Percentiles rank a stretch among this genome's conserved stretches.
Evolutionary conservation across 2,113 vertebrate species (phyloP).

Genomic region (Percopsis transmontana): DNA sequence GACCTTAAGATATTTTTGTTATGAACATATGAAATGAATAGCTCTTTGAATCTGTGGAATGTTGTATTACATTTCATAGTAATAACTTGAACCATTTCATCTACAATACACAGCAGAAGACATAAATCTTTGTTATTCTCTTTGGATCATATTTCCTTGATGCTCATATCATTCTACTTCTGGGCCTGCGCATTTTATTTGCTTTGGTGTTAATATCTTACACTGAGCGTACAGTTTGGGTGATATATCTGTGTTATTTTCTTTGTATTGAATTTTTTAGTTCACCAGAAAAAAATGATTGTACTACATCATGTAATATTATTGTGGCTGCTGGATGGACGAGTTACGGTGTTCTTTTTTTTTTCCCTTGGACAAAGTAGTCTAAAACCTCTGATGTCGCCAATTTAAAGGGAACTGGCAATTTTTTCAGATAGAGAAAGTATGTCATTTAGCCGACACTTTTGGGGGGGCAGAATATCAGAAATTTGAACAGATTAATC

Average conservation of each 20-base stretch:
- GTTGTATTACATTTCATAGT: conserved; percentile 2
- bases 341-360: conserved; percentile 48
- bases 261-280: conserved; percentile 43
- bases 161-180: conserved; percentile 26
- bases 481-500: conserved; percentile 24
- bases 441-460: too few relatives aligned
- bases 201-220: conserved; percentile 34
- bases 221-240: conserved; percentile 44
- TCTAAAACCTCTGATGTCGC: conserved; percentile 59
- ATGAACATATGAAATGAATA: not conserved
- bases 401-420: conserved; percentile 67
- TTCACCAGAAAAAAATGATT: conserved; percentile 58
- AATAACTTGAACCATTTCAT: conserved; percentile 23
- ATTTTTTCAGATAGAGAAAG: conserved; percentile 29
- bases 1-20: conserved; percentile 25
- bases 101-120: conserved; percentile 37
- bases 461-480: too few relatives aligned
- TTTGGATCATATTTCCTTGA: conserved; percentile 23
- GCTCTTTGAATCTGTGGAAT: not conserved
- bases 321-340: conserved; percentile 58
- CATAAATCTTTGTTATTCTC: conserved; percentile 21
- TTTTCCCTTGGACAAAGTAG: conserved; percentile 20
- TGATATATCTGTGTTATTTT: conserved; percentile 49
- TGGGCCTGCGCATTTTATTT: conserved; percentile 33
- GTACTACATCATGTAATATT: conserved; percentile 63